Percentiles rank a stretch among this genome's conserved stretches.
phyloP scores from a whole-genome alignment of 2,113 vertebrate genomes.

The Bombycilla garrulus region DNA sequence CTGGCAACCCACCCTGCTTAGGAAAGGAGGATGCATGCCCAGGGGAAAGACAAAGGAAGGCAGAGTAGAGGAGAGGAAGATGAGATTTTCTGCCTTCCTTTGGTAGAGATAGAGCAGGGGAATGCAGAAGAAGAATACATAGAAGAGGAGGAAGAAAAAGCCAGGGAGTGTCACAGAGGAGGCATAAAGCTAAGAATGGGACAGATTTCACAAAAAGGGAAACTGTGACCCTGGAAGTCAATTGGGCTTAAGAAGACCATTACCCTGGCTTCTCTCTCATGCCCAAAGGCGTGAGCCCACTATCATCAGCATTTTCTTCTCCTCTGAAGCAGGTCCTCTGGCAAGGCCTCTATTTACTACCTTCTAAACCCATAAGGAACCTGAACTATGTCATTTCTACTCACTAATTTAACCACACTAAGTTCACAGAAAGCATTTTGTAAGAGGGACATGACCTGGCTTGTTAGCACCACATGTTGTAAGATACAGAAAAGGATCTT shows the following conservation, averaged over 20 bases:
- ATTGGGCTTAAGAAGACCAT: background rate
- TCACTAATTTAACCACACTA: slow-evolving; percentile 24
- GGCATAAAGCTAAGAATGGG: background rate
- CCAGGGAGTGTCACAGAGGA: background rate
- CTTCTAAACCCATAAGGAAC: slow-evolving; percentile 12
- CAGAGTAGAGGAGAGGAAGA: background rate
- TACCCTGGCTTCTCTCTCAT: background rate
- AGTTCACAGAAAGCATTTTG: slow-evolving; percentile 38
- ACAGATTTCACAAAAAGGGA: background rate
- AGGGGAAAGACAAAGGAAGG: background rate
- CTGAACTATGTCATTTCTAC: background rate
- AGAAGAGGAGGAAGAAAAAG: background rate
- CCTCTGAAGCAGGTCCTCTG: background rate
- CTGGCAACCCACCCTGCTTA: background rate
- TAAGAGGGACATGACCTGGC: slow-evolving; percentile 12
- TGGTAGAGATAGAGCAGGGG: background rate
- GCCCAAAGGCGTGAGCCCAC: fast-evolving
- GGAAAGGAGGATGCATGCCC: background rate
- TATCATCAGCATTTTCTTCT: background rate
- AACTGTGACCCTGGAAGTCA: background rate
- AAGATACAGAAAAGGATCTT: slow-evolving; percentile 71
- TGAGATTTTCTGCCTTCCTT: background rate
- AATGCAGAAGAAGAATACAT: background rate
- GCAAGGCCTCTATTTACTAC: background rate
- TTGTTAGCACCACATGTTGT: slow-evolving; percentile 56